A percentile compares a stretch with the other conserved stretches of the same genome.
These are phyloP conservation scores for Lomographa bimaculata DNA, from an alignment of 2,888 invertebrate species.

Conservation along the genomic window DNA sequence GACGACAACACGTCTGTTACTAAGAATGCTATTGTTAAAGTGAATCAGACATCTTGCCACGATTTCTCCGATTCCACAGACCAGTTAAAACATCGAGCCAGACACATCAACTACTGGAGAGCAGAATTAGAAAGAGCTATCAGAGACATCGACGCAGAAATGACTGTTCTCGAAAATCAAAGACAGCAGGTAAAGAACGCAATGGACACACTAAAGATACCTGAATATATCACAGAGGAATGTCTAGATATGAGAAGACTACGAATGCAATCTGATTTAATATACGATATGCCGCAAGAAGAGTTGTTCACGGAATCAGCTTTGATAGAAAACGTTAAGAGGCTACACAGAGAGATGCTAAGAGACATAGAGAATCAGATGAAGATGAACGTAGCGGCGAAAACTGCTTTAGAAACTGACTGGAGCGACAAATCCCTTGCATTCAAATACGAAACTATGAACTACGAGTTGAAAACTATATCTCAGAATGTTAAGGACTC, in stretches of 20 bases:
- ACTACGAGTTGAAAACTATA: conserved; percentile 87
- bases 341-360: conserved; percentile 85
- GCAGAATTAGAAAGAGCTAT: conserved; percentile 70
- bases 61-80: conserved; percentile 71
- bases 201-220: conserved; percentile 62
- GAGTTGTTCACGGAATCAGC: conserved; percentile 89
- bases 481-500: conserved; percentile 89
- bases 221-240: conserved; percentile 83
- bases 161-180: conserved; percentile 57
- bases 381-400: conserved; percentile 88
- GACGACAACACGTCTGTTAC: conserved; percentile 70
- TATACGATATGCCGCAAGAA: conserved; percentile 89
- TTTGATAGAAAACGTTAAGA: conserved; percentile 87
- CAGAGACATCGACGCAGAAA: conserved; percentile 69
- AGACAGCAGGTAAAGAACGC: conserved; percentile 76
- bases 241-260: conserved; percentile 87
- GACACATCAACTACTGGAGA: conserved; percentile 77
- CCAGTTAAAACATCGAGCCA: conserved; percentile 63
- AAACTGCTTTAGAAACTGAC: conserved; percentile 91
- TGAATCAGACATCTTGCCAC: conserved; percentile 68
- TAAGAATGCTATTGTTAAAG: conserved; percentile 73
- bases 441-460: conserved; percentile 88
- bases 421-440: conserved; percentile 95
- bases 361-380: conserved; percentile 88
- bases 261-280: conserved; percentile 88